These are phyloP conservation scores for Acanthurus lineatus DNA, from an alignment of 2,797 vertebrate genomes.

Conservation along the genomic window DNA sequence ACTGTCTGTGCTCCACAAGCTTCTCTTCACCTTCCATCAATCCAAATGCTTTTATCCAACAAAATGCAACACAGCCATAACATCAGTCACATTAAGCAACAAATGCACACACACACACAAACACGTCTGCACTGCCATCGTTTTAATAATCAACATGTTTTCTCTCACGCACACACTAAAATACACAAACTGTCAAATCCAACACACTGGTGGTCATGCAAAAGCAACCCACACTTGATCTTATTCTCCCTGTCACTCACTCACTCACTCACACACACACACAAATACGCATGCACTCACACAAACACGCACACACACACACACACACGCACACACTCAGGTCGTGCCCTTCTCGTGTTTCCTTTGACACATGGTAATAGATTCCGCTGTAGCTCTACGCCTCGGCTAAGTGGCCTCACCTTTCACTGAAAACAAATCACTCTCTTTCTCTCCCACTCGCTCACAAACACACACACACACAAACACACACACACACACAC, in stretches of 20 bases:
- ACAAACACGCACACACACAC: constrained; percentile 41
- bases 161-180: constrained; percentile 1
- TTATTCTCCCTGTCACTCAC: constrained; percentile 28
- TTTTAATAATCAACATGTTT: constrained; percentile 26
- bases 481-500: too few relatives aligned
- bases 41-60: constrained; percentile 62
- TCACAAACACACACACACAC: too few relatives aligned
- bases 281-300: constrained; percentile 36
- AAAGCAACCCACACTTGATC: constrained; percentile 33
- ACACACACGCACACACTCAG: constrained; percentile 72
- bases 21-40: constrained; percentile 54
- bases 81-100: constrained; percentile 41
- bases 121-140: neutral
- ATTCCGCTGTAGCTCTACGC: constrained; percentile 94
- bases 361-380: constrained; percentile 99
- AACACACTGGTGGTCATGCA: constrained; percentile 29
- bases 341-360: constrained; percentile 95
- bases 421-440: constrained; percentile 99
- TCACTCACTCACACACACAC: neutral
- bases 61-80: constrained; percentile 46
- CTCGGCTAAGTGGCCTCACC: constrained; percentile 96
- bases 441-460: constrained; percentile 68
- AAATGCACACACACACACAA: constrained; percentile 19
- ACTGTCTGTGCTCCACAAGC: neutral
- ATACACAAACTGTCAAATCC: constrained; percentile 1